Evolutionary conservation across 92 coral and sea anemone genomes (phyloP).

Genomic region (Montipora capitata): DNA sequence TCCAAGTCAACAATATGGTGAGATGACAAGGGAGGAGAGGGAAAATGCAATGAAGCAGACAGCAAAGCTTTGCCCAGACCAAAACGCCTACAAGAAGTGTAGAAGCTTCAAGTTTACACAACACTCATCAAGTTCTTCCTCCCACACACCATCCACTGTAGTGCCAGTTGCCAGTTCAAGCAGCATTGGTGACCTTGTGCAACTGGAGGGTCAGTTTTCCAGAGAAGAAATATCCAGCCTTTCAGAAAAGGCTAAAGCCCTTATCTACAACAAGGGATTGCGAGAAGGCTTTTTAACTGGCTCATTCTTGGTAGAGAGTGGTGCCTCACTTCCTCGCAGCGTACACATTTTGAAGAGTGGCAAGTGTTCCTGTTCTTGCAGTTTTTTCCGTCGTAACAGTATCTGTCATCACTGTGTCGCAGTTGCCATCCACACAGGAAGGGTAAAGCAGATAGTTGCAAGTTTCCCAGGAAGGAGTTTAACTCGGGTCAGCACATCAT

Average conservation of each 20-base stretch:
- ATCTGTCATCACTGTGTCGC: conserved; percentile 62
- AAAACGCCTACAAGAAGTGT: conserved; percentile 65
- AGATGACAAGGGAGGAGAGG: conserved; percentile 69
- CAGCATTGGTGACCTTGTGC: conserved; percentile 48
- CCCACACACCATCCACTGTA: conserved; percentile 43
- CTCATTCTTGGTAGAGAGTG: conserved; percentile 73
- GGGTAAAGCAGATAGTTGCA: conserved; percentile 43
- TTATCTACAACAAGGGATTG: conserved; percentile 48
- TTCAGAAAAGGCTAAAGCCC: conserved; percentile 70
- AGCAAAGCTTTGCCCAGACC: conserved; percentile 70
- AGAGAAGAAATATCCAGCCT: conserved; percentile 67
- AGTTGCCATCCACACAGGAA: conserved; percentile 48
- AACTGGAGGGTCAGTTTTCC: conserved; percentile 64
- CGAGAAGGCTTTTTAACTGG: conserved; percentile 73
- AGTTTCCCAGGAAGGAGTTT: conserved; percentile 59
- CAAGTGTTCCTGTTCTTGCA: conserved; percentile 69
- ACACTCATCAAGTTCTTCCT: conserved; percentile 51
- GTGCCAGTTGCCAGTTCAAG: conserved; percentile 29
- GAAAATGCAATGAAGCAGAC: conserved; percentile 50
- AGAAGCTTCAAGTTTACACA: conserved; percentile 56
- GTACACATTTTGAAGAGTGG: conserved; percentile 66
- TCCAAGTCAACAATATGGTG: conserved; percentile 40
- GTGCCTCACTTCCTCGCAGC: conserved; percentile 53
- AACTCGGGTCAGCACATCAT: conserved; percentile 51
- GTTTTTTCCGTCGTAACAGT: conserved; percentile 44